Evolutionary conservation across 2,888 invertebrate genomes (phyloP).

Genomic region (Athalia rosae): DNA sequence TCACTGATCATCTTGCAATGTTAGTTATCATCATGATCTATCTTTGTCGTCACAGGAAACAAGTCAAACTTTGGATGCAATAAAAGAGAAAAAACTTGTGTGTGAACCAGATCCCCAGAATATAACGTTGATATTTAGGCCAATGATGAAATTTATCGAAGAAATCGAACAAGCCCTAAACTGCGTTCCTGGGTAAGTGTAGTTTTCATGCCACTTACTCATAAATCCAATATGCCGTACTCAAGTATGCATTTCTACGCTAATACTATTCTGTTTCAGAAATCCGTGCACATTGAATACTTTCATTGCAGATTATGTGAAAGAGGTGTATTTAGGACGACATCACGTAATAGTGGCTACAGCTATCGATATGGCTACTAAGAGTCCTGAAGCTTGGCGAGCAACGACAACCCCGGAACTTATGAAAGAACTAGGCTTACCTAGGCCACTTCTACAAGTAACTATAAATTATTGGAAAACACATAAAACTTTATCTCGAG

Average conservation of each 20-base stretch:
- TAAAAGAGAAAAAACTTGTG: constrained; percentile 79
- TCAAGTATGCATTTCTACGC: background rate
- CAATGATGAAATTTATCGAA: constrained; percentile 87
- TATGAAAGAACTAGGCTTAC: constrained; percentile 78
- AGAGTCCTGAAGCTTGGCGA: constrained; percentile 87
- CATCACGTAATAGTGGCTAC: constrained; percentile 80
- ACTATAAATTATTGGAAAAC: constrained; percentile 36
- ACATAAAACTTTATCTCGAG: constrained; percentile 21
- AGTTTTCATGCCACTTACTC: constrained; percentile 23
- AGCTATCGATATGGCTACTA: constrained; percentile 83
- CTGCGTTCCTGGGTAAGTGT: constrained; percentile 76
- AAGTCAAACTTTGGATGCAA: constrained; percentile 50
- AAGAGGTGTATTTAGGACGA: constrained; percentile 88
- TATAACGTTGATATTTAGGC: constrained; percentile 86
- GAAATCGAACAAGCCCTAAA: constrained; percentile 86
- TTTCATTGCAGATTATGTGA: constrained; percentile 91
- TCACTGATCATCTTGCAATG: background rate
- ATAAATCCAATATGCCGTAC: background rate
- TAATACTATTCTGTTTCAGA: constrained; percentile 65
- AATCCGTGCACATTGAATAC: constrained; percentile 86
- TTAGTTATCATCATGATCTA: background rate
- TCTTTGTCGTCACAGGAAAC: constrained; percentile 55
- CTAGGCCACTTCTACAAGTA: constrained; percentile 81
- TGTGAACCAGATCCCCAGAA: constrained; percentile 85
- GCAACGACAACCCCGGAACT: constrained; percentile 83